Percentiles rank a stretch among this genome's conserved stretches.
phyloP scores from a whole-genome alignment of 2,797 vertebrate genomes.

The Danionella dracula region DNA sequence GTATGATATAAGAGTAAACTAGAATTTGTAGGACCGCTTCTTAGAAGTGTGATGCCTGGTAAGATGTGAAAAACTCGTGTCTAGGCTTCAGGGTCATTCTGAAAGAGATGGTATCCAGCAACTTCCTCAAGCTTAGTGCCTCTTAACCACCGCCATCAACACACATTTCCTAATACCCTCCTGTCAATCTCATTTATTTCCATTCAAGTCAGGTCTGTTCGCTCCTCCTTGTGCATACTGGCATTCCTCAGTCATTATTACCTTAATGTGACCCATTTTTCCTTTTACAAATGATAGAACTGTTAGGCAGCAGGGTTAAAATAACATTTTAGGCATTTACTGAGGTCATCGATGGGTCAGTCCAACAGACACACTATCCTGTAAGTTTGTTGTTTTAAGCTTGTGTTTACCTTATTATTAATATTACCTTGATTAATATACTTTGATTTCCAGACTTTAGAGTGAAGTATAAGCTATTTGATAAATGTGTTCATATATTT shows the following conservation, averaged over 20 bases:
- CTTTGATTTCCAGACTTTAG: too few relatives aligned
- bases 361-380: too few relatives aligned
- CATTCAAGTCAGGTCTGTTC: conserved; percentile 23
- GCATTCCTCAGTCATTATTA: conserved; percentile 65
- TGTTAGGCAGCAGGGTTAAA: conserved; percentile 61
- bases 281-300: conserved; percentile 61
- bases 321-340: conserved; percentile 55
- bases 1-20: background rate
- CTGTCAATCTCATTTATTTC: conserved; percentile 35
- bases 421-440: too few relatives aligned
- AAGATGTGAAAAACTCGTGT: conserved; percentile 51
- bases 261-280: conserved; percentile 68
- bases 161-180: conserved; percentile 32
- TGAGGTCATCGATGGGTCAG: conserved; percentile 51
- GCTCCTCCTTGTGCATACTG: conserved; percentile 50
- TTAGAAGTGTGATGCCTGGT: conserved; percentile 60
- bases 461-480: too few relatives aligned
- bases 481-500: too few relatives aligned
- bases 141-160: background rate
- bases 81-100: conserved; percentile 52
- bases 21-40: background rate
- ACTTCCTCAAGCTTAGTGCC: conserved; percentile 21
- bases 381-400: too few relatives aligned
- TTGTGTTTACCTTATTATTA: too few relatives aligned
- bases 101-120: conserved; percentile 24